A percentile compares a stretch with the other conserved stretches of the same genome.
Conservation (phyloP, 2,797 vertebrate species). For the Phylloscopus collybita region DNA sequence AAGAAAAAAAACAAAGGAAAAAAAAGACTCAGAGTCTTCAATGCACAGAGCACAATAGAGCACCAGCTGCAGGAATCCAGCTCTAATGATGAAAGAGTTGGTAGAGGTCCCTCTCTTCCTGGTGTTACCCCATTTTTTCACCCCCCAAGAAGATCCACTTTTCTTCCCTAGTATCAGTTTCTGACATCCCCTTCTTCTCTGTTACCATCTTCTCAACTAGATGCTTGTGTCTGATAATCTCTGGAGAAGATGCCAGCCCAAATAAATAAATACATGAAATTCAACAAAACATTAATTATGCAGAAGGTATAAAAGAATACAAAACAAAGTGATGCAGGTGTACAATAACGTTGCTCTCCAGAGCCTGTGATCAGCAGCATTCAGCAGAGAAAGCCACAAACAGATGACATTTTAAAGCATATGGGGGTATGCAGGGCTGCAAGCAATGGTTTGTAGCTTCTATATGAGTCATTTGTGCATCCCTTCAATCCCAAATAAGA, state of each 20-base stretch:
- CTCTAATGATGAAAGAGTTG: not conserved
- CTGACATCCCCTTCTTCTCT: not conserved
- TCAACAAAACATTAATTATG: slow-evolving; percentile 45
- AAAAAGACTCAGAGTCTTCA: not conserved
- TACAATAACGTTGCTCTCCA: not conserved
- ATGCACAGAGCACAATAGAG: not conserved
- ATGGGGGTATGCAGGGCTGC: not conserved
- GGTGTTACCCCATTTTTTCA: not conserved
- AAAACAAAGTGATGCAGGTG: slow-evolving; percentile 21
- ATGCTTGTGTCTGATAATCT: not conserved
- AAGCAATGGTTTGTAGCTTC: not conserved
- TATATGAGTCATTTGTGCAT: not conserved
- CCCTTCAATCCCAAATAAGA: not conserved
- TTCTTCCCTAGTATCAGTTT: not conserved
- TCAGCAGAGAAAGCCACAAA: not conserved
- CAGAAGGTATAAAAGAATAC: slow-evolving; percentile 31
- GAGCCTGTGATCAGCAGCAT: not conserved
- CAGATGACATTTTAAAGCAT: slow-evolving; percentile 7
- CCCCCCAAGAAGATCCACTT: not conserved
- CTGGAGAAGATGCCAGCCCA: not conserved
- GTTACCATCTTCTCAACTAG: not conserved
- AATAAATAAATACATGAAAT: slow-evolving; percentile 31
- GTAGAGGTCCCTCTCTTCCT: not conserved
- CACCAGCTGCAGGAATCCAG: not conserved
- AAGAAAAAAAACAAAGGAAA: not conserved